Evolutionary conservation across 2,797 vertebrate species (phyloP).

Genomic region (Peromyscus attwateri): DNA sequence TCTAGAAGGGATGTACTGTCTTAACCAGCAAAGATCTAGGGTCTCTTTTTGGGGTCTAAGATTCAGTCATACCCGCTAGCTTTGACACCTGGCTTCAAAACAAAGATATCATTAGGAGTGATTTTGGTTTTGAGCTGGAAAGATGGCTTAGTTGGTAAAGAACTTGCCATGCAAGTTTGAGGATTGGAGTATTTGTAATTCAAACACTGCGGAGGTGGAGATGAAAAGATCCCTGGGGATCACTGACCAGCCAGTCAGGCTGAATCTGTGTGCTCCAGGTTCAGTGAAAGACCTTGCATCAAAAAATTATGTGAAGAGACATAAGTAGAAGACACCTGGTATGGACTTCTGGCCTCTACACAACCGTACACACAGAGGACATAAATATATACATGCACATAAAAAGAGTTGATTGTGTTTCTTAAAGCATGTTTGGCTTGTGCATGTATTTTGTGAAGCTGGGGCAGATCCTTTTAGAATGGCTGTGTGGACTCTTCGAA

Average conservation of each 20-base stretch:
- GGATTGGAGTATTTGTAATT: not conserved
- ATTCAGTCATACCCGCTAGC: not conserved
- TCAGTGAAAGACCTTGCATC: not conserved
- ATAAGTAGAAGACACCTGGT: not conserved
- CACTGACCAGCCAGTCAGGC: not conserved
- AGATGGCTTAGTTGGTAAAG: not conserved
- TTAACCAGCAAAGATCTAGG: conserved; percentile 7
- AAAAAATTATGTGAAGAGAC: not conserved
- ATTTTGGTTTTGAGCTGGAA: not conserved
- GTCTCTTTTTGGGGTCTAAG: not conserved
- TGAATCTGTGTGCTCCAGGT: not conserved
- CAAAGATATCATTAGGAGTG: not conserved
- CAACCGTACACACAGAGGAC: not conserved
- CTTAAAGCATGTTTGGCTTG: not conserved
- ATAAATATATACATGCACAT: not conserved
- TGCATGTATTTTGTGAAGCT: not conserved
- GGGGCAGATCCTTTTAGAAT: not conserved
- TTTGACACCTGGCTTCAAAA: not conserved
- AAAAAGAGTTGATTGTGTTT: not conserved
- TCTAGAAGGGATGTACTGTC: not conserved
- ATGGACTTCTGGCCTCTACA: not conserved
- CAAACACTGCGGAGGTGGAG: not conserved
- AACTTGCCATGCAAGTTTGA: not conserved
- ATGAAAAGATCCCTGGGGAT: not conserved
- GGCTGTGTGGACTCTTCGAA: not conserved